Conservation (phyloP, 1,140 invertebrate genomes). For the Hesperophylax magnus region DNA sequence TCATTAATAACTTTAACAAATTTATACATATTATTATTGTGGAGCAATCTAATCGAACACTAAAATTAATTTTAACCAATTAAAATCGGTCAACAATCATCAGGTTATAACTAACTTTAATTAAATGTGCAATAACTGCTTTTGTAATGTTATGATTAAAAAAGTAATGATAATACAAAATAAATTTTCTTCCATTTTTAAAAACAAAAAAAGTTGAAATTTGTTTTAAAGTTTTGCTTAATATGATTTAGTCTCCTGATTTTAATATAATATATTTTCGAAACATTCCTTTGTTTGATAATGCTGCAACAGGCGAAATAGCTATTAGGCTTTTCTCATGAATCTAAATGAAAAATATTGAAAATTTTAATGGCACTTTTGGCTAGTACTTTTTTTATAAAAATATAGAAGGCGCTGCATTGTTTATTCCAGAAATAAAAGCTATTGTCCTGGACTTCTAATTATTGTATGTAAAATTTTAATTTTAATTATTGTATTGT, state of each 20-base stretch:
- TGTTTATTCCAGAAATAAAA: conserved; percentile 16
- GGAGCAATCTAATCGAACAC: not conserved
- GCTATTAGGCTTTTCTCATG: conserved; percentile 8
- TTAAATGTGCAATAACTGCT: too few species aligned
- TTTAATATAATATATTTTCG: not conserved
- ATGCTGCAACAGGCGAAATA: not conserved
- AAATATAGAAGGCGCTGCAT: conserved; percentile 18
- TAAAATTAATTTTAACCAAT: too few species aligned
- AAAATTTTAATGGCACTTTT: not conserved
- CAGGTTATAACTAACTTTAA: too few species aligned
- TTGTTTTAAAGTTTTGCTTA: too few species aligned
- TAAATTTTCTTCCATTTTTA: not conserved
- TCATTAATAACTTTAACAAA: not conserved
- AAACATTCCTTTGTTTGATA: not conserved
- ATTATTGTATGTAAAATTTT: conserved; percentile 10
- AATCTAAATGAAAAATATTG: too few species aligned
- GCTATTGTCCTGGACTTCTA: not conserved
- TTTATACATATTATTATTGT: not conserved
- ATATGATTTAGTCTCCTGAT: not conserved
- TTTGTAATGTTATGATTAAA: too few species aligned
- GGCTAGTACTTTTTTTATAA: conserved; percentile 22
- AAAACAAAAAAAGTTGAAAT: too few species aligned
- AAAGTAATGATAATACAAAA: not conserved
- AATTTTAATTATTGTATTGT: not conserved
- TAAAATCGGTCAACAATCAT: too few species aligned